Conservation (phyloP, 92 coral and sea anemone species). For the Epizoanthus scotinus region DNA sequence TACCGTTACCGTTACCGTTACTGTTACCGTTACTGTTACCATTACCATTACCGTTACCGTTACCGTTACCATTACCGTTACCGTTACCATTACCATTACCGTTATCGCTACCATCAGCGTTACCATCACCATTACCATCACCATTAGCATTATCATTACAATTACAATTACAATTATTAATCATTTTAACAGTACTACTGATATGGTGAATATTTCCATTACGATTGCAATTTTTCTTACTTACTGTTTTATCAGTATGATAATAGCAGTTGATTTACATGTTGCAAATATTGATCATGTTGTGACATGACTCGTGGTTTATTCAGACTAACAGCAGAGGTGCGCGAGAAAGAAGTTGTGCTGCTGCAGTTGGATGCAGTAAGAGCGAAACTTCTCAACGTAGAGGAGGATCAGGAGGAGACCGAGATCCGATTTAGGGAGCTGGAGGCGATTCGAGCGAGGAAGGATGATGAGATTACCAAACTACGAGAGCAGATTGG, state of each 20-base stretch:
- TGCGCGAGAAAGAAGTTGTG: slow-evolving; percentile 71
- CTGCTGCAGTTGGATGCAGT: slow-evolving; percentile 75
- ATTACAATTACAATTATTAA: slow-evolving; percentile 4
- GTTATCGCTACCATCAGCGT: slow-evolving; percentile 18
- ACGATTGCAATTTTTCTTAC: neutral
- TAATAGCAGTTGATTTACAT: too few relatives aligned
- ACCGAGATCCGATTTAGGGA: slow-evolving; percentile 62
- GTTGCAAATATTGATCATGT: too few relatives aligned
- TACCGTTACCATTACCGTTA: neutral
- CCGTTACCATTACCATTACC: slow-evolving; percentile 12
- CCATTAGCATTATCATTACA: slow-evolving; percentile 28
- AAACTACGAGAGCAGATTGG: slow-evolving; percentile 69
- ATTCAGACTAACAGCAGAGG: slow-evolving; percentile 63
- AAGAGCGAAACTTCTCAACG: slow-evolving; percentile 68
- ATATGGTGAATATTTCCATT: neutral
- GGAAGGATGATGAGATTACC: slow-evolving; percentile 70
- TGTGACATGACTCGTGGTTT: too few relatives aligned
- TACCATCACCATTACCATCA: slow-evolving; percentile 10
- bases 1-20: slow-evolving; percentile 24
- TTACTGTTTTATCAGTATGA: too few relatives aligned
- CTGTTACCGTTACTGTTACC: slow-evolving; percentile 35
- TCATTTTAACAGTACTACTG: slow-evolving; percentile 20
- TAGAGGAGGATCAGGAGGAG: slow-evolving; percentile 84
- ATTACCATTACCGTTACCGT: slow-evolving; percentile 7
- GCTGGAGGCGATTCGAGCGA: slow-evolving; percentile 53